Conservation (phyloP, 1,140 invertebrate genomes). For the Neodiprion lecontei region DNA sequence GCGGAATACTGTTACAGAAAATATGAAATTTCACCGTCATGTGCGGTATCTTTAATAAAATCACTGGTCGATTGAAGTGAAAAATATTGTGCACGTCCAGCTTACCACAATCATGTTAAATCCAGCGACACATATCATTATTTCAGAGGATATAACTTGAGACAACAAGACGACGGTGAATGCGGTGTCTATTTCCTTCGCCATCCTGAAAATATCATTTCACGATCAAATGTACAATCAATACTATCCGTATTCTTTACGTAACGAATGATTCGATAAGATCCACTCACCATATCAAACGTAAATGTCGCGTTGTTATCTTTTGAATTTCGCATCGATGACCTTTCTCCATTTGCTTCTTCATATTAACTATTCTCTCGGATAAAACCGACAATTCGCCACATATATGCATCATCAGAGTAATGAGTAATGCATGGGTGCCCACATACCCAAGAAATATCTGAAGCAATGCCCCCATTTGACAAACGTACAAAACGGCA, state of each 20-base stretch:
- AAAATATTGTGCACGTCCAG: neutral
- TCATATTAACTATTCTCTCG: too few relatives aligned
- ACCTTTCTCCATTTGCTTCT: too few relatives aligned
- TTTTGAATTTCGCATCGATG: too few relatives aligned
- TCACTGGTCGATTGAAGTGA: too few relatives aligned
- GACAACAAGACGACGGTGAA: neutral
- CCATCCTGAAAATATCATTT: neutral
- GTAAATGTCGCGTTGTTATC: too few relatives aligned
- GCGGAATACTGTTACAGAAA: neutral
- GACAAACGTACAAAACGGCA: neutral
- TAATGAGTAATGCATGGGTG: neutral
- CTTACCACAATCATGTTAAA: constrained; percentile 9
- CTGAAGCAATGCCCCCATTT: neutral
- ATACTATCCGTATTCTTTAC: neutral
- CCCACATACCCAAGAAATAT: neutral
- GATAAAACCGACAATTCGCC: neutral
- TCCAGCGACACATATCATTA: neutral
- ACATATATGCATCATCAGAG: neutral
- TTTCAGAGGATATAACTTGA: neutral
- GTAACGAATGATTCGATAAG: neutral
- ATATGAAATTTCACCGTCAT: neutral
- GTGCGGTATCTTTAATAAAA: too few relatives aligned
- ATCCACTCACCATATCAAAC: too few relatives aligned
- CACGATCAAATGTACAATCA: neutral
- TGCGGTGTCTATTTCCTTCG: neutral